Conservation (phyloP, 2,888 invertebrate species). For the Sarcophaga subvicina region DNA sequence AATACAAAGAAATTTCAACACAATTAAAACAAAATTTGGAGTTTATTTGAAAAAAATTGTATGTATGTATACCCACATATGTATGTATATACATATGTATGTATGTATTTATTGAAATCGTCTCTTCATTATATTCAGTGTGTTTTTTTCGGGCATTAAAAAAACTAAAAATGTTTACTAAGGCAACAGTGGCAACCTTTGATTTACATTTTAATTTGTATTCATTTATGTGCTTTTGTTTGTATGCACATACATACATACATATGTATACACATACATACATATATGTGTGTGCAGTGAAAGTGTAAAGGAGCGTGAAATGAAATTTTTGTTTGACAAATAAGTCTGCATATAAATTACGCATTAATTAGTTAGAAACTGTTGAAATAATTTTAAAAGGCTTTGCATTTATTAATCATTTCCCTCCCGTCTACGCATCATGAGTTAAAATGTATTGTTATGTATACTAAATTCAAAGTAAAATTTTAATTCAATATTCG, state of each 20-base stretch:
- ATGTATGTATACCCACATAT: too few species aligned
- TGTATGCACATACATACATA: too few species aligned
- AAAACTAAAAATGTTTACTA: neutral
- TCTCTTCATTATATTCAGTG: neutral
- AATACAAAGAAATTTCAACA: neutral
- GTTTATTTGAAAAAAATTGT: too few species aligned
- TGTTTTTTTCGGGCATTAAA: constrained; percentile 16
- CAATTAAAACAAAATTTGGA: constrained; percentile 1
- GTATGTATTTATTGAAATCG: neutral
- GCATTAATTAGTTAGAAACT: neutral
- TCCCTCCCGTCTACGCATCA: too few species aligned
- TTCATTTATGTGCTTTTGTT: neutral
- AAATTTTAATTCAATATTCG: too few species aligned
- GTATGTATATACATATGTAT: neutral
- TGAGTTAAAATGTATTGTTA: too few species aligned
- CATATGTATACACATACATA: too few species aligned
- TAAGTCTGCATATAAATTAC: neutral
- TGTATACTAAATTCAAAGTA: too few species aligned
- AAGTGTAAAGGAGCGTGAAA: neutral
- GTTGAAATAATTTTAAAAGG: neutral
- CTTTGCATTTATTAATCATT: too few species aligned
- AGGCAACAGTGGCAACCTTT: constrained; percentile 24
- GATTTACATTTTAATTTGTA: constrained; percentile 9
- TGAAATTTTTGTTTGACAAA: neutral
- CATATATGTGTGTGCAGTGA: neutral